Evolutionary conservation across 2,888 invertebrate species (phyloP), one percentile per base, ranked within the genome.

Genomic region (Chloromyia formosa): DNA sequence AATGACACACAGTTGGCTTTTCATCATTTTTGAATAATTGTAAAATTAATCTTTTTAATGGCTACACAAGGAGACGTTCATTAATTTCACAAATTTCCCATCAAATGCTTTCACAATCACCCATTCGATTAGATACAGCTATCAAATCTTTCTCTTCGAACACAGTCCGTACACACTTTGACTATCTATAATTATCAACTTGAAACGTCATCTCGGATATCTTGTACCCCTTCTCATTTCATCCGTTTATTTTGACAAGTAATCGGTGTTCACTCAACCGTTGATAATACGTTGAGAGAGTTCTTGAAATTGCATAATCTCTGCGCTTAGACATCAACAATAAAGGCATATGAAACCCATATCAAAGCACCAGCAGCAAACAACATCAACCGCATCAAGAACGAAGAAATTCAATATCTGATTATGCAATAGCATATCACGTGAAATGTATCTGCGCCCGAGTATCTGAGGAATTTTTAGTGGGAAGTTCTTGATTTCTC

Each of bases 261-360:
- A 60, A 60, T 60, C 60, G 22, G 20, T 23, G 60, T 23, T 60
- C 60, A 60, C 60, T 20, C 60, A 22, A 23, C 10, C 60, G 60
- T 60, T 14, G 14, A 60, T 60, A 60, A 60, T 60, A 22, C 23
- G 60, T 23, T 60, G 22, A 35, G 27, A 35, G 27, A 60, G 20
- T 60, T 60, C 23, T 22, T 16, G 56, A 56, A 20, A 35, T 35
- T 35, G 27, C 27, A 35, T 35, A 35, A 35, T 35, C 27, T 35
- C 7, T 35, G 7, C 27, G 27, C 27, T 35, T 35, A 35, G 27
- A 35, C 27, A 35, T 35, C 27, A 35, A 35, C 49, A 49, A 49
- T 3, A 49, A 49, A 49, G 7, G 27, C 16, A 49, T 49, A 12
- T 56, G 20, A 56, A 20, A 56, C 18, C 56, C 56, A n/a, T n/a